Evolutionary conservation across 2,797 vertebrate genomes (phyloP).

Genomic region (Chaenodraco wilsoni): DNA sequence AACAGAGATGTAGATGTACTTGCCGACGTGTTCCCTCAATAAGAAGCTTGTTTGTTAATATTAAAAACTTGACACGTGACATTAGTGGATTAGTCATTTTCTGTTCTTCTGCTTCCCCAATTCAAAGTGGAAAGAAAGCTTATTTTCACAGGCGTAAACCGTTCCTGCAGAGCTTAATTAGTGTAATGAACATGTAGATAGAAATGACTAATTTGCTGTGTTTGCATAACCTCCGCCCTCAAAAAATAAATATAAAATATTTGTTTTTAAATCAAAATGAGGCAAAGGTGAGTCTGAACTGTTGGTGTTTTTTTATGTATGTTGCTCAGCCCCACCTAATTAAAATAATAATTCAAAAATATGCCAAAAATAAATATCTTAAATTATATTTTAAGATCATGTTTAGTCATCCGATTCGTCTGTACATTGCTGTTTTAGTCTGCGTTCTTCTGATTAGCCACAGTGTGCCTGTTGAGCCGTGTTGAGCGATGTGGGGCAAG

Average conservation of each 20-base stretch:
- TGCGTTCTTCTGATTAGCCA: no score
- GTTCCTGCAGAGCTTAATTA: slow-evolving; percentile 28
- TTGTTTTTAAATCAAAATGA: neutral
- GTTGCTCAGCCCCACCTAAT: neutral
- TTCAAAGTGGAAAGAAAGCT: neutral
- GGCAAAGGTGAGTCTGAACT: neutral
- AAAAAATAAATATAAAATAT: neutral
- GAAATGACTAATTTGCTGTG: slow-evolving; percentile 14
- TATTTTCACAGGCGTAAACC: neutral
- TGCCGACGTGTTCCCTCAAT: neutral
- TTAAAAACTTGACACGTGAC: neutral
- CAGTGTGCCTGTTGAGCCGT: no score
- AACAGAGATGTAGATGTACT: slow-evolving; percentile 2
- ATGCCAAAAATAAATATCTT: no score
- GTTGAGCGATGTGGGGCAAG: no score
- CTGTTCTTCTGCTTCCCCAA: slow-evolving; percentile 14
- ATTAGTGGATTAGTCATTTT: neutral
- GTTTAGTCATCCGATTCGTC: no score
- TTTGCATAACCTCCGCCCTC: slow-evolving; percentile 2
- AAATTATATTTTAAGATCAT: no score
- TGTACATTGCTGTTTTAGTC: no score
- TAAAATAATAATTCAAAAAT: no score
- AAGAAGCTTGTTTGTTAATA: neutral
- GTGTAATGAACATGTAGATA: slow-evolving; percentile 16
- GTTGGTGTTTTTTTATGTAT: neutral